These are phyloP conservation scores for Phrynocephalus guinanensis DNA, from an alignment of 2,797 vertebrate species.

Conservation along the genomic window DNA sequence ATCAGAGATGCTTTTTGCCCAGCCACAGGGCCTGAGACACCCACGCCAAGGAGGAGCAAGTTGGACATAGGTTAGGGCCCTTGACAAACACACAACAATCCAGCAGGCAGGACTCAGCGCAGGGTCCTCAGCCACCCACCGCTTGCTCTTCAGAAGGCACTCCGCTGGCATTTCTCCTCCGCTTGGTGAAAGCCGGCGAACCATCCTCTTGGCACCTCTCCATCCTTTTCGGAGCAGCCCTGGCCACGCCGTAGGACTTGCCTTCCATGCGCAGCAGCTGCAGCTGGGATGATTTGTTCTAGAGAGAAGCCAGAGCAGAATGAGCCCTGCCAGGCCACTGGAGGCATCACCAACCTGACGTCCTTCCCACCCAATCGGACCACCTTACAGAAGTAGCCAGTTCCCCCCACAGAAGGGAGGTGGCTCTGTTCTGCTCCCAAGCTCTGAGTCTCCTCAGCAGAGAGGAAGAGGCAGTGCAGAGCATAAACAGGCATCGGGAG, in stretches of 20 bases:
- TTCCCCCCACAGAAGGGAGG: neutral
- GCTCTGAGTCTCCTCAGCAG: neutral
- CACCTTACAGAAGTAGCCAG: neutral
- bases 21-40: too few species aligned
- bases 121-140: slow-evolving; percentile 48
- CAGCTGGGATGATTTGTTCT: slow-evolving; percentile 78
- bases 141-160: slow-evolving; percentile 44
- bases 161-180: slow-evolving; percentile 82
- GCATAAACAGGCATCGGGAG: too few species aligned
- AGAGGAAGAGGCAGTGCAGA: neutral
- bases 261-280: slow-evolving; percentile 83
- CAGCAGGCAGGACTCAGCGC: neutral
- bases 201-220: slow-evolving; percentile 84
- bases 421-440: too few species aligned
- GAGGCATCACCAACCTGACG: neutral
- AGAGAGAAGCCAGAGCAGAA: accelerated
- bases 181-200: slow-evolving; percentile 85
- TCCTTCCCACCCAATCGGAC: too few species aligned
- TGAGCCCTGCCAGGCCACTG: neutral
- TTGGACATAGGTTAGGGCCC: too few species aligned
- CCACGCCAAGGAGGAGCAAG: too few species aligned
- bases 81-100: too few species aligned
- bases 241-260: slow-evolving; percentile 64
- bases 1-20: too few species aligned
- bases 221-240: slow-evolving; percentile 81